Percentiles rank a stretch among this genome's conserved stretches.
Evolutionary conservation across 2,113 vertebrate genomes (phyloP).

Genomic region (Irena cyanogastra): DNA sequence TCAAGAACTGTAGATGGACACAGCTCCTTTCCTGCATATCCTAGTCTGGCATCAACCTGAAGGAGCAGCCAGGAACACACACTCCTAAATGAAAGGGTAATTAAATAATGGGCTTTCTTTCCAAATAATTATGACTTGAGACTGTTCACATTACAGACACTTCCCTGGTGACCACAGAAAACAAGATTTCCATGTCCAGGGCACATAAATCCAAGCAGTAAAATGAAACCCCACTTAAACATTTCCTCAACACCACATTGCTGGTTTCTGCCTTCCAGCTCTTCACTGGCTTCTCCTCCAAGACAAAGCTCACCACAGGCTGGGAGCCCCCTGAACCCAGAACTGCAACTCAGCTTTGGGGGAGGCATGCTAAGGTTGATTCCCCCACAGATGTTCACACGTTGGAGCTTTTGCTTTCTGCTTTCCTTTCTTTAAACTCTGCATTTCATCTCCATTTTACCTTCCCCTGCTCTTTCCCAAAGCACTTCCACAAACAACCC

Average conservation of each 20-base stretch:
- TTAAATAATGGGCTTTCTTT: neutral
- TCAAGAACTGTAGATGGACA: neutral
- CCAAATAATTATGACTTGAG: neutral
- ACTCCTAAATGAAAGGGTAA: neutral
- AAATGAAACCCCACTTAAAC: neutral
- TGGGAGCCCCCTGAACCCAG: neutral
- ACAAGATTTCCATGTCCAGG: neutral
- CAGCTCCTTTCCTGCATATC: neutral
- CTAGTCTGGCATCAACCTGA: neutral
- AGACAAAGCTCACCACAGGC: neutral
- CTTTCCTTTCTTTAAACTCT: neutral
- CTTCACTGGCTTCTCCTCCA: neutral
- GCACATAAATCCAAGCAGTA: slow-evolving; percentile 13
- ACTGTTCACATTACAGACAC: neutral
- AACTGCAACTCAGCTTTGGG: neutral
- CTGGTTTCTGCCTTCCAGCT: neutral
- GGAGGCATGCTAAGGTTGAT: rapidly evolving
- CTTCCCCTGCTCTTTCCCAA: neutral
- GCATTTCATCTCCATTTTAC: neutral
- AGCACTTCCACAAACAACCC: neutral
- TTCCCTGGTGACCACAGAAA: neutral
- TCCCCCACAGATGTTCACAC: neutral
- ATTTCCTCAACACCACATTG: neutral
- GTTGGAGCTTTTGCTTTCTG: neutral
- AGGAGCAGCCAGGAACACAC: neutral